Evolutionary conservation across 2,797 vertebrate species (phyloP), one percentile per base, ranked within the genome.

Genomic region (Paguma larvata): DNA sequence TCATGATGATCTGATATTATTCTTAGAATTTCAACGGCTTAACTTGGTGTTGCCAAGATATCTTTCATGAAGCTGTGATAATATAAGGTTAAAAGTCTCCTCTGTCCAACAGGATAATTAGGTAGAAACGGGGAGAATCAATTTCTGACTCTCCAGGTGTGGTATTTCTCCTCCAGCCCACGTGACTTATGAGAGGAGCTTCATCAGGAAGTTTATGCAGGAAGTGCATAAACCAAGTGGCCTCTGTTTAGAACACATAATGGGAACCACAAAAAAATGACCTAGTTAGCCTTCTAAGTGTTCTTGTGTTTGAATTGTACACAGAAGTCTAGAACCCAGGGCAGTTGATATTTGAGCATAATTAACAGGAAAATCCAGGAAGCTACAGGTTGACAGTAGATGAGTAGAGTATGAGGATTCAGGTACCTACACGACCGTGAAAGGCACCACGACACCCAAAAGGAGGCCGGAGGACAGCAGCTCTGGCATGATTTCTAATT

Each of bases 11-110:
- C 2, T 87, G 44, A 77, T 68, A 87, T 30, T 87, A 48, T 67
- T 91, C 46, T 85, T 89, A 85, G 88, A 85, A 85, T 91, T 90
- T 87, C 18, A 78, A 7, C 23, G 19, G 5, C 30, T 94, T 44
- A 73, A 13, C 34, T 85, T 95, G 15, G 90, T 93, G 32, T 56
- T 65, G 27, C 18, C 0, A 5, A 79, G 63, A 84, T 93, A 67
- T 23, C 2, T 11, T 65, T 88, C 27, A 79, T 56, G 23, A 91
- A 90, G 56, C 38, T 65, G 48, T 85, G 73, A 72, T 11, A n/a
- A 8, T 23, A 48, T 62, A 51, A 88, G 34, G 30, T 67, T 77
- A 53, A 63, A 59, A 56, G 51, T 38, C 21, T 85, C 67, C 48
- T 85, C 27, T 75, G 9, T n/a, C 14, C 25, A 72, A 27, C 67